Conservation (phyloP, 2,113 vertebrate species). For the Miniopterus natalensis region DNA sequence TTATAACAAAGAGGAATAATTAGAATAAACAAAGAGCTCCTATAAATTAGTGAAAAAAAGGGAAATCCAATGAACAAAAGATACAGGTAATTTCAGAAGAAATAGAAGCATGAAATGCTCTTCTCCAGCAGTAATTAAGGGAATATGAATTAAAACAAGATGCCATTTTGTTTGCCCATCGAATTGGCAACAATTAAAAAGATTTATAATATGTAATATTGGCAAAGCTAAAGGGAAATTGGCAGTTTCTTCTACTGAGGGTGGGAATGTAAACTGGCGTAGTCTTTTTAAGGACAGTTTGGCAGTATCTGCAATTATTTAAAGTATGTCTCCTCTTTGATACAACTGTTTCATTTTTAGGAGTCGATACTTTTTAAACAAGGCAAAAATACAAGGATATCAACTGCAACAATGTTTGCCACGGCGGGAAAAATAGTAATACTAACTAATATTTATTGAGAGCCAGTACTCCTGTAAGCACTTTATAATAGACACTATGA, state of each 20-base stretch:
- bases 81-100: conserved; percentile 36
- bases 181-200: conserved; percentile 1
- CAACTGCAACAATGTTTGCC: neutral
- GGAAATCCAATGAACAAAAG: neutral
- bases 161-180: neutral
- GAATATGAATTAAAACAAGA: neutral
- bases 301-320: neutral
- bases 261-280: neutral
- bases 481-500: neutral
- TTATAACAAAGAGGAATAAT: neutral
- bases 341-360: conserved; percentile 39
- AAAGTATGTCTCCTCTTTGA: neutral
- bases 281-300: neutral
- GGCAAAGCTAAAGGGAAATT: neutral
- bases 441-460: neutral
- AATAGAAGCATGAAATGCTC: neutral
- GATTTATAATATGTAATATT: neutral
- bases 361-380: neutral
- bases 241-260: neutral
- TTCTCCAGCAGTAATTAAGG: neutral
- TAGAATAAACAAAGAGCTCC: neutral
- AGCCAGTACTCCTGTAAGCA: neutral
- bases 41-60: neutral
- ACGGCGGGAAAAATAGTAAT: neutral
- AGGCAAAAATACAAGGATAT: conserved; percentile 17